Base-by-base conservation (phyloP, 2,797 vertebrate genomes). In the Menidia menidia region DNA sequence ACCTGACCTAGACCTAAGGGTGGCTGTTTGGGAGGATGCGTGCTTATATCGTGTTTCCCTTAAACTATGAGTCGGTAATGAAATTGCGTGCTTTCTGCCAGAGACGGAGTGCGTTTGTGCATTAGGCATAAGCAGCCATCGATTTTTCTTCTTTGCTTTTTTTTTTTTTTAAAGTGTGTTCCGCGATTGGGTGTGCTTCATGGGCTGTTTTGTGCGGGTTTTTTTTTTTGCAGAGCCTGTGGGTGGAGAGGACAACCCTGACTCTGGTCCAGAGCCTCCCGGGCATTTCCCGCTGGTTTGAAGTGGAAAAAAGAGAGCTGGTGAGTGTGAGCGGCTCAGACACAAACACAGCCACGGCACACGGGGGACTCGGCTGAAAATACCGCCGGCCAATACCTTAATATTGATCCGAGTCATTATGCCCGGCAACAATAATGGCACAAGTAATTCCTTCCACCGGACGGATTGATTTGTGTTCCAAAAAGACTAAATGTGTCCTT, bases 241-340 rank as follows among this genome's bases (percentile, higher is more conserved):
- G 98, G 98, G 96, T 99, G 84, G 98, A 99, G 89, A 96, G 98
- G 76, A 99, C 98, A 0, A 98, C 98, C 0, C 85, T 99, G 81
- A 98, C 96, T 45, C 90, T 99, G 88, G 96, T 98, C 54, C 98
- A 99, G 92, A 98, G 98, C 89, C 95, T 99, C 44, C 98, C 98
- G 30, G 98, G 98, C 75, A 99, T 99, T 85, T 99, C 98, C 19
- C 96, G 98, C 85, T 99, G 98, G 98, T 99, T 99, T 77, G 98
- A 99, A 92, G 98, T 99, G 84, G 98, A 99, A 78, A 99, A 97
- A 79, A 95, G 95, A 75, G 98, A 99, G 90, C 95, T 99, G 94
- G 98, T 99, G 88, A 97, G 97, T 89, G 52, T 67, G 58, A 19
- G 33, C 32, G 3, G 45, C 6, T 54, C 52, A 42, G 59, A 64